Base-by-base conservation (phyloP, 2,888 invertebrate genomes). In the Leptinotarsa juncta region DNA sequence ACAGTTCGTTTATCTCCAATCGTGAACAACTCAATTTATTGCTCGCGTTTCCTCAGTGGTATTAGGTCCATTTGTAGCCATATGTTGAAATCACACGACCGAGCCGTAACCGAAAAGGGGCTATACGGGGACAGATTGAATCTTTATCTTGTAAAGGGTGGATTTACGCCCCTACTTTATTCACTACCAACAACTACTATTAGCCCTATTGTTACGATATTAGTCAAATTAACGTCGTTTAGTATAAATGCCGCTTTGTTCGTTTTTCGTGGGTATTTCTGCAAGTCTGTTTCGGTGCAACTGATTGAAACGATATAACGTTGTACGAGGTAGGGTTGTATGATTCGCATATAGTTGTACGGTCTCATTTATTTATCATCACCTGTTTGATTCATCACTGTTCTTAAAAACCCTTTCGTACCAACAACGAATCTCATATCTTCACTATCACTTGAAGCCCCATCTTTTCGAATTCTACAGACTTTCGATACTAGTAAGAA, bases 61-160 rank as follows among this genome's bases (percentile, higher is more conserved):
- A 73, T 79, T 76, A 75, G 74, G 76, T 67, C 74, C 75, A 78
- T 79, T 78, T 77, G 76, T 71, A 68, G 78, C 79, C 81, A 81
- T 81, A 81, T 81, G 81, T 80, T 73, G 73, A 75, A 77, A 79
- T 79, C 80, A 75, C 79, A 80, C 81, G 79, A 73, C 79, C 81
- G 74, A 70, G 74, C 79, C 80, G 79, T 81, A 81, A 81, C 82
- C 81, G 77, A 76, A 82, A 78, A 76, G 79, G 81, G 79, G 78
- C 78, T 69, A 68, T 55, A 48, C 57, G 50, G 60, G 82, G 84
- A 85, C 83, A 83, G 84, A 85, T 85, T 84, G 83, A 85, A 85
- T 85, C 84, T 84, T 85, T 85, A 84, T 84, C 84, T 83, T 83
- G 82, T 83, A 82, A 82, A 82, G 84, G 85, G 84, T 83, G 84